These are phyloP conservation scores for Paragorgia papillata DNA, from an alignment of 92 coral and sea anemone genomes.

Conservation along the genomic window DNA sequence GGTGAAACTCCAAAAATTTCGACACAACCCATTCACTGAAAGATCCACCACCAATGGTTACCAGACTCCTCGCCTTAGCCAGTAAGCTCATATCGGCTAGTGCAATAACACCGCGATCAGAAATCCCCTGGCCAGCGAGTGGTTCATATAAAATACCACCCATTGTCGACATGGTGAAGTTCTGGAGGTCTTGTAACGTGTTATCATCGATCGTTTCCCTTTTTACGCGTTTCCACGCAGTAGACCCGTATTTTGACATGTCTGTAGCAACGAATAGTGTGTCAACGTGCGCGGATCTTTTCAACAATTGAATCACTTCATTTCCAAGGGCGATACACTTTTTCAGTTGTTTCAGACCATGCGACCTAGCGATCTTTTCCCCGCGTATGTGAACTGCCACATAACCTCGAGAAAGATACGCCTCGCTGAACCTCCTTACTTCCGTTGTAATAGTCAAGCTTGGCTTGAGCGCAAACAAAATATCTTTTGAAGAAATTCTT, in stretches of 20 bases:
- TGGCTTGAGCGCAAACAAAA: slow-evolving; percentile 65
- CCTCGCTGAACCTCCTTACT: slow-evolving; percentile 8
- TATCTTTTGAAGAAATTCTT: slow-evolving; percentile 58
- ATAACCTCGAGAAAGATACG: slow-evolving; percentile 46
- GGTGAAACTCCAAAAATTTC: slow-evolving; percentile 68
- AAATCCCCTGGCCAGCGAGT: slow-evolving; percentile 40
- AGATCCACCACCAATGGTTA: slow-evolving; percentile 90
- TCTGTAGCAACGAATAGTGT: slow-evolving; percentile 83
- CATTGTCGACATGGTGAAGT: slow-evolving; percentile 45
- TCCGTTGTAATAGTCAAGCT: slow-evolving; percentile 60
- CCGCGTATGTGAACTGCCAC: slow-evolving; percentile 83
- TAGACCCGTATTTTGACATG: slow-evolving; percentile 80
- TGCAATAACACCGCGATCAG: slow-evolving; percentile 87
- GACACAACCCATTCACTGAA: slow-evolving; percentile 91
- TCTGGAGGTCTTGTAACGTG: slow-evolving; percentile 47
- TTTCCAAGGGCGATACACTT: slow-evolving; percentile 65
- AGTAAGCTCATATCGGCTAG: slow-evolving; percentile 82
- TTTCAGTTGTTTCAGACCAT: slow-evolving; percentile 63
- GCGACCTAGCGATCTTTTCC: slow-evolving; percentile 80
- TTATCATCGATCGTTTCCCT: neutral
- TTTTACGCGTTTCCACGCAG: slow-evolving; percentile 51
- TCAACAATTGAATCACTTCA: slow-evolving; percentile 54
- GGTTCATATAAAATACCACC: slow-evolving; percentile 62
- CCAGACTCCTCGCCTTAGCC: slow-evolving; percentile 69
- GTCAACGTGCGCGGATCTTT: slow-evolving; percentile 14